Base-by-base conservation (phyloP, 2,797 vertebrate genomes). In the Xenopus petersii region DNA sequence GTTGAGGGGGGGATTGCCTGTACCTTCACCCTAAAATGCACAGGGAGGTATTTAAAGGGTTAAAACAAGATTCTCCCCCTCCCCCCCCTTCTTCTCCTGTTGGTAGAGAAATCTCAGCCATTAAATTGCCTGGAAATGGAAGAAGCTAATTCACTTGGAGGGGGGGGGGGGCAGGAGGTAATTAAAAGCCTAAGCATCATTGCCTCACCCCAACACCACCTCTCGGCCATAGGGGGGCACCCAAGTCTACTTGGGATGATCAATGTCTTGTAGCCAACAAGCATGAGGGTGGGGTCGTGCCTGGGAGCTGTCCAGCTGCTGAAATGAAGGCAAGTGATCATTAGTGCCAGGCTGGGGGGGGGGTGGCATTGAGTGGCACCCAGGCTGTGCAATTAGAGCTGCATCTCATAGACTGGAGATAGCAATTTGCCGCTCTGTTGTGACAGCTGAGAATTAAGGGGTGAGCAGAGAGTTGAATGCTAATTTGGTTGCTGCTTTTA, bases 261-360 rank as follows among this genome's bases (percentile, higher is more conserved):
- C 36, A 4, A 9, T 42, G 36, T 7, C 5, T 42, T 42, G 47
- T 10, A 49, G 12, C 47, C 47, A 64, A 15, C 0, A 1, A 7
- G 55, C 2, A 5, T 1, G 10, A 3, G 26, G 24, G 10, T 63
- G 8, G 12, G 3, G 7, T 10, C 0, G 24, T 21, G 4, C 46
- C 36, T 42, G 59, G 79, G 77, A 64, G 0, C n/a, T 24, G 73
- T 80, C 77, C 85, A 64, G 62, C 54, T 71, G 62, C 79, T 80
- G 80, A 65, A 24, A 56, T 56, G 26, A 62, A 12, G 30, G 17
- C 74, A 30, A 30, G 26, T 30, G 62, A 54, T 71, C 62, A 71
- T 62, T 65, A 60, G 24, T 75, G 61, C 55, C 51, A 75, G 54
- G 15, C 54, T 16, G 51, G 12, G 26, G 26, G 13, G 47, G 2